Percentiles rank a stretch among this genome's conserved stretches.
Conservation (phyloP, 1,140 invertebrate species). For the Heliconius hewitsoni region DNA sequence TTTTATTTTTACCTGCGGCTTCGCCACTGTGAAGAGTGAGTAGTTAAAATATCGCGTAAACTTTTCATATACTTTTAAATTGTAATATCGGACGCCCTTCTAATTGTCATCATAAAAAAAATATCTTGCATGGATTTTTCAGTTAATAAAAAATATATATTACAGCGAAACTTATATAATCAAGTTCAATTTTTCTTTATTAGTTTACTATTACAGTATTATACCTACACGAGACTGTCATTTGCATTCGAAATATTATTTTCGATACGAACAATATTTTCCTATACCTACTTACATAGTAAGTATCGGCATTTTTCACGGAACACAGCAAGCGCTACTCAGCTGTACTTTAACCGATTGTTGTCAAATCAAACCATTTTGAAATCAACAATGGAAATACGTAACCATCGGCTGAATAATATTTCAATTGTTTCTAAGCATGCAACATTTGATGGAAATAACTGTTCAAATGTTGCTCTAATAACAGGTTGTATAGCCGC, state of each 20-base stretch:
- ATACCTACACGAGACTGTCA: not conserved
- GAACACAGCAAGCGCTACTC: not conserved
- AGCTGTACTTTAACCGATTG: not conserved
- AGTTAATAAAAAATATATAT: not conserved
- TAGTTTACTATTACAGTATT: not conserved
- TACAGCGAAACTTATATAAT: not conserved
- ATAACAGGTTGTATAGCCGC: constrained; percentile 63
- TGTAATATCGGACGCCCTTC: no score
- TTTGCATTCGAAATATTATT: constrained; percentile 4
- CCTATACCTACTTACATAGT: not conserved
- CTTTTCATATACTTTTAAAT: no score
- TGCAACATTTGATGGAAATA: constrained; percentile 65
- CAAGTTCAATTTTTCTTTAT: not conserved
- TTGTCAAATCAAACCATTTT: constrained; percentile 19
- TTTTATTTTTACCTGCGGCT: no score
- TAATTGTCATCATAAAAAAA: no score
- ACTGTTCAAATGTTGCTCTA: constrained; percentile 66
- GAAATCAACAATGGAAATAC: constrained; percentile 14
- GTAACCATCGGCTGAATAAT: constrained; percentile 12
- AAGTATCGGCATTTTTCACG: constrained; percentile 9
- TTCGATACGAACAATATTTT: not conserved
- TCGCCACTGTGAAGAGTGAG: no score
- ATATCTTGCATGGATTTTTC: no score
- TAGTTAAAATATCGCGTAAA: no score
- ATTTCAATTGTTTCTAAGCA: constrained; percentile 55